Base-by-base conservation (phyloP, 2,113 vertebrate species). In the Podarcis raffonei region DNA sequence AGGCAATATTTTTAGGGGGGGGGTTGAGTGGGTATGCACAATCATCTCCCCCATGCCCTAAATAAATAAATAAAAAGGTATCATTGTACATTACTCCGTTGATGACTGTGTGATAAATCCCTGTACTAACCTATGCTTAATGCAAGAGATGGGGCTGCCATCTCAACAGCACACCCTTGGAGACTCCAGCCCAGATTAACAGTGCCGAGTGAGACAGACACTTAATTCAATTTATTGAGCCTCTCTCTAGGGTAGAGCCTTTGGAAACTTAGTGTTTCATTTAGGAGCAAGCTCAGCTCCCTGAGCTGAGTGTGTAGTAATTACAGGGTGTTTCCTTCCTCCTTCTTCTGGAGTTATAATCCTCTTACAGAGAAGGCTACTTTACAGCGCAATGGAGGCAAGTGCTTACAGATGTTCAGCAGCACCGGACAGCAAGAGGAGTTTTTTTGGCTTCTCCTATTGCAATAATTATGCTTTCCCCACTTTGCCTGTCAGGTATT, bases 281-380 rank as follows among this genome's bases (percentile, higher is more conserved):
- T 84, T 87, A 90, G 75, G 79, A 83, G 93, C 72, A 86, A 89
- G 65, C 83, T 35, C 57, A 69, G 59, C 53, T 90, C 66, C 81
- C 4, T 4, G 42, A 42, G 81, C 86, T 74, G 42, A 65, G 30
- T 20, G 37, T 16, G 15, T 69, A 81, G 39, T 76, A 91, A 90
- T 93, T 78, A 82, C 71, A 59, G n/a, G 25, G 22, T 83, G 65
- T 35, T 4, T 30, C 3, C 42, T 53, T 53, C 48, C 32, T 18
- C 68, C 3, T 78, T 3, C 32, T 42, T 32, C 69, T 48, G 9
- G 27, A 68, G 69, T 32, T 78, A 77, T 42, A 83, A 89, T 62
- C 53, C 74, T 0, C 0, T 22, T 0, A 0, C 4, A 0, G 74
- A 68, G 74, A 62, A 74, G 53, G 35, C 2, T 5, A 48, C 77